Base-by-base conservation (phyloP, 2,888 invertebrate genomes). In the Athrips mouffetella region DNA sequence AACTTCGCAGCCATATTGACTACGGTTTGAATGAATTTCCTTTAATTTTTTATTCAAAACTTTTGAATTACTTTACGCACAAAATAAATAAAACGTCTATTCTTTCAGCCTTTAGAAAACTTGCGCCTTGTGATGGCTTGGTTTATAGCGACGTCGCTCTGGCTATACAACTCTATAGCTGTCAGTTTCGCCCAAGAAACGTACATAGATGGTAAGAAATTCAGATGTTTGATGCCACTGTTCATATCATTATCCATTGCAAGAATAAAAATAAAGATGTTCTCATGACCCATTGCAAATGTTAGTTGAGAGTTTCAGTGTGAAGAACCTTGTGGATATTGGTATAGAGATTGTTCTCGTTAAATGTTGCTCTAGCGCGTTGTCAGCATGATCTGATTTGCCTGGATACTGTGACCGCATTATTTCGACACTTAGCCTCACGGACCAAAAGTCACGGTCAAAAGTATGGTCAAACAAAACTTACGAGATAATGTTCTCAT, bases 1-100 rank as follows among this genome's bases (percentile, higher is more conserved):
- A 94, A 91, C 63, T 88, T 90, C 11, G 93, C 90, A n/a, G 84
- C 80, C 41, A 81, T 81, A 55, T 65, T 94, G 53, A 70, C 90
- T 49, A 90, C 93, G 79, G 94, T 94, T 76, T 85, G 49, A 16
- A 30, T 37, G n/a, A 4, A 3, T 35, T 35, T 11, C 1, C 8
- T 8, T 8, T 15, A 16, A 7, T 27, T 10, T 27, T 2, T 5
- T 2, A 4, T 27, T 4, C 2, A 7, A 5, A 27, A 10, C 27
- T n/a, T 27, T 10, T 8, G 7, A 10, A 8, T 27, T 27, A 27
- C 37, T 16, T 47, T 37, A 23, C 3, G 11, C 25, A 13, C 3
- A n/a, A 7, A 49, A 13, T 15, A 40, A 18, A 5, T 30, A 13
- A 2, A 10, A 11, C 13, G 31, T 11, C 6, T 16, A 8, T 16